Conservation (phyloP, 2,113 vertebrate species). For the Fukomys damarensis region DNA sequence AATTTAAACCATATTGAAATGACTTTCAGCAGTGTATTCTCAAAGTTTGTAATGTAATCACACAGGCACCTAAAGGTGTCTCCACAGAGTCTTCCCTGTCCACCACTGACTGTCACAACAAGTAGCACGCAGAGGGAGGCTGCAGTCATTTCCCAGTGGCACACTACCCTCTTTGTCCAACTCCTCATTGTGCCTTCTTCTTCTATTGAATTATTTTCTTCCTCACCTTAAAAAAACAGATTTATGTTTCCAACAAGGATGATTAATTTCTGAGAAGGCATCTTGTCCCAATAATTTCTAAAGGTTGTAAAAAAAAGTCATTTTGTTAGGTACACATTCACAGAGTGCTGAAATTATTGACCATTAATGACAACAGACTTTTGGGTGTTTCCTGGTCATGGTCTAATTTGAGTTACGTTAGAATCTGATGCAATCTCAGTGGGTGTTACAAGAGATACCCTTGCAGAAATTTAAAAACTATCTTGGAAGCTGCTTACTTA, state of each 20-base stretch:
- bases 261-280: constrained; percentile 29
- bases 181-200: neutral
- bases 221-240: constrained; percentile 6
- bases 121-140: neutral
- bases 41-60: neutral
- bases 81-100: neutral
- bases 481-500: constrained; percentile 62
- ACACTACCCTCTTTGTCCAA: neutral
- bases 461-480: constrained; percentile 61
- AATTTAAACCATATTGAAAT: neutral
- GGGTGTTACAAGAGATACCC: constrained; percentile 59
- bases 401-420: constrained; percentile 62
- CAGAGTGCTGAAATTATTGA: constrained; percentile 55
- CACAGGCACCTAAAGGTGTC: neutral
- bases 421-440: constrained; percentile 71
- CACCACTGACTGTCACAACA: neutral
- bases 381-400: constrained; percentile 48
- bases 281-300: constrained; percentile 24
- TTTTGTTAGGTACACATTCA: constrained; percentile 51
- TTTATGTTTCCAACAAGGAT: constrained; percentile 47
- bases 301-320: constrained; percentile 53
- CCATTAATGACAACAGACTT: constrained; percentile 68
- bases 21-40: neutral
- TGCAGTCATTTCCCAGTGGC: neutral
- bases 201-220: constrained; percentile 48